Percentiles rank a stretch among this genome's conserved stretches.
Conservation (phyloP, 2,113 vertebrate species). For the Eudorcas thomsonii region DNA sequence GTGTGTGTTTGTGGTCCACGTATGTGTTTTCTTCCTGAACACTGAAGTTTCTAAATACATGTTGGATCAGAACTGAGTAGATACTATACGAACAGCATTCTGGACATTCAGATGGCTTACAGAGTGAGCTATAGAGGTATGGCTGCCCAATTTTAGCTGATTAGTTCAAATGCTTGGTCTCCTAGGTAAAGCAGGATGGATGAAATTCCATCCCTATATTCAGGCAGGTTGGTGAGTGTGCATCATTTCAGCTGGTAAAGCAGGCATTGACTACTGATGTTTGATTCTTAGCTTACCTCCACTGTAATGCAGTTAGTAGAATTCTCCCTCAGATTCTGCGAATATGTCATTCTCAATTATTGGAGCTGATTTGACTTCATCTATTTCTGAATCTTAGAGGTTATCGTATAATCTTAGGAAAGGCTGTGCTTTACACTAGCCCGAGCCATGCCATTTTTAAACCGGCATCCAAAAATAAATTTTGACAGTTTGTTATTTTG, state of each 20-base stretch:
- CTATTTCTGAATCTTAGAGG: not conserved
- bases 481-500: not conserved
- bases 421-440: not conserved
- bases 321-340: not conserved
- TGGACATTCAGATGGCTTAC: not conserved
- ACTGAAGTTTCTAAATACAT: not conserved
- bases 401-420: not conserved
- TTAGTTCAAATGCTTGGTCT: not conserved
- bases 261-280: not conserved
- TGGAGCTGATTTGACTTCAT: not conserved
- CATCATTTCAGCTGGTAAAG: not conserved
- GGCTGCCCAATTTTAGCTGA: not conserved
- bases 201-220: not conserved
- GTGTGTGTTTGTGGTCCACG: no score
- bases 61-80: not conserved
- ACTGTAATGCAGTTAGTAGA: not conserved
- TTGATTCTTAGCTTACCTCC: not conserved
- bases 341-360: not conserved
- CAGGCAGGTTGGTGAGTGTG: not conserved
- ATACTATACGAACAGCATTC: not conserved
- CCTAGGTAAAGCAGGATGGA: not conserved
- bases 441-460: not conserved
- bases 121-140: not conserved
- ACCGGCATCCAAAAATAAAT: not conserved
- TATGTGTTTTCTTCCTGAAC: not conserved